Percentiles rank a stretch among this genome's conserved stretches.
Conservation (phyloP, 2,797 vertebrate genomes). For the Threskiornis aethiopicus region DNA sequence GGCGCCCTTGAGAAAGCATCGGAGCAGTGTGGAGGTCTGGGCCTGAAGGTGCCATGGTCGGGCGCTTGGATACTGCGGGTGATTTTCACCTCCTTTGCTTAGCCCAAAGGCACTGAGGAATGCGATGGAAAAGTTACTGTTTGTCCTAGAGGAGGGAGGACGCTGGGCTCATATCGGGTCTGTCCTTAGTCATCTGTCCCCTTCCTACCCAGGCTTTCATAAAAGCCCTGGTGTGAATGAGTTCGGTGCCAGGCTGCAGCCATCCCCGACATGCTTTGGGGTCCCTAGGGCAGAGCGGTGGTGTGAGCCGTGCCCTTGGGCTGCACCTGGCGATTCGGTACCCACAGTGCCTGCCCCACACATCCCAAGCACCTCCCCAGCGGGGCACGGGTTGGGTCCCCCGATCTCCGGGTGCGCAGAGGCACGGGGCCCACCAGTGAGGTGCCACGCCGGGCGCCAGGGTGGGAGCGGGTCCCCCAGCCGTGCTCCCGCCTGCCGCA, state of each 20-base stretch:
- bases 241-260: neutral
- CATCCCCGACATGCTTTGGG: neutral
- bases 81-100: constrained; percentile 25
- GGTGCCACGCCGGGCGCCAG: rapidly evolving
- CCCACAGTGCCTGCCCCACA: rapidly evolving
- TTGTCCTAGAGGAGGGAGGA: neutral
- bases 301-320: neutral
- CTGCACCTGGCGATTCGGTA: neutral
- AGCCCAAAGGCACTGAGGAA: neutral
- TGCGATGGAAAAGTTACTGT: neutral
- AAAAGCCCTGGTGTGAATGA: neutral
- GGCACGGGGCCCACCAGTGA: neutral
- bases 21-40: neutral
- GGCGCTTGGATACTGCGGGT: neutral
- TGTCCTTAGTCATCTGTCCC: neutral
- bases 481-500: rapidly evolving
- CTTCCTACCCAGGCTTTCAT: neutral
- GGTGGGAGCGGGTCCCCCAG: rapidly evolving
- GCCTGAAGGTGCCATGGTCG: neutral
- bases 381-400: rapidly evolving
- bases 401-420: rapidly evolving
- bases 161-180: rapidly evolving
- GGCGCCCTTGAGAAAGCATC: constrained; percentile 19
- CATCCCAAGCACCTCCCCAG: neutral
- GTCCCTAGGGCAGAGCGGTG: neutral